Conservation (phyloP, 92 coral and sea anemone genomes). For the Diadumene lineata region DNA sequence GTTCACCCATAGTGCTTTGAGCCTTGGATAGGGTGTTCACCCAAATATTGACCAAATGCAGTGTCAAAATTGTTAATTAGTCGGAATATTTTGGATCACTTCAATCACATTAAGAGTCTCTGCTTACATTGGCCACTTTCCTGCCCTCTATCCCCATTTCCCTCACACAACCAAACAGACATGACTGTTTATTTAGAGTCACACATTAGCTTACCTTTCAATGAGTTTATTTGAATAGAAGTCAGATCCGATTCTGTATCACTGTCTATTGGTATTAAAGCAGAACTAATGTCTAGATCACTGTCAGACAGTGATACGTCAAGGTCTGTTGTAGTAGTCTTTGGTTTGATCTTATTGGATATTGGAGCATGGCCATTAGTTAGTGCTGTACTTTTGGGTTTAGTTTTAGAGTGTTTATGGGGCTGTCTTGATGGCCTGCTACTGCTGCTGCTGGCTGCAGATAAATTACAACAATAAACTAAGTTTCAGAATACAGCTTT, state of each 20-base stretch:
- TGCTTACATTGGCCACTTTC: no score
- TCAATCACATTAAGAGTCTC: no score
- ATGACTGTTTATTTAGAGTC: no score
- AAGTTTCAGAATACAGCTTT: no score
- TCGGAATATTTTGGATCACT: no score
- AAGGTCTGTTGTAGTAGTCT: conserved; percentile 20
- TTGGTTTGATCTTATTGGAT: conserved; percentile 7
- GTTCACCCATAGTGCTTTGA: no score
- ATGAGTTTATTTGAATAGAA: conserved; percentile 54
- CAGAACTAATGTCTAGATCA: conserved; percentile 58
- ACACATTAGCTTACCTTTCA: conserved; percentile 8
- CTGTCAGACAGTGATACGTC: conserved; percentile 55
- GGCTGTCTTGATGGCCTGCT: background rate
- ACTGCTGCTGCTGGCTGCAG: conserved; percentile 12
- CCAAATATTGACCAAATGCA: no score
- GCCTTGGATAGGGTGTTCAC: no score
- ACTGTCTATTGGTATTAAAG: conserved; percentile 62
- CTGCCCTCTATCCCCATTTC: no score
- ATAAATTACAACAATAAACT: no score
- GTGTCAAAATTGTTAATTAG: no score
- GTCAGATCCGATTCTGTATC: conserved; percentile 61
- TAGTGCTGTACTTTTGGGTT: background rate
- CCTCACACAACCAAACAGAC: no score
- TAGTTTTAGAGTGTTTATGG: background rate
- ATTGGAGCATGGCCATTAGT: conserved; percentile 25